A percentile compares a stretch with the other conserved stretches of the same genome.
Conservation (phyloP, 2,888 invertebrate species). For the Cerceris rybyensis region DNA sequence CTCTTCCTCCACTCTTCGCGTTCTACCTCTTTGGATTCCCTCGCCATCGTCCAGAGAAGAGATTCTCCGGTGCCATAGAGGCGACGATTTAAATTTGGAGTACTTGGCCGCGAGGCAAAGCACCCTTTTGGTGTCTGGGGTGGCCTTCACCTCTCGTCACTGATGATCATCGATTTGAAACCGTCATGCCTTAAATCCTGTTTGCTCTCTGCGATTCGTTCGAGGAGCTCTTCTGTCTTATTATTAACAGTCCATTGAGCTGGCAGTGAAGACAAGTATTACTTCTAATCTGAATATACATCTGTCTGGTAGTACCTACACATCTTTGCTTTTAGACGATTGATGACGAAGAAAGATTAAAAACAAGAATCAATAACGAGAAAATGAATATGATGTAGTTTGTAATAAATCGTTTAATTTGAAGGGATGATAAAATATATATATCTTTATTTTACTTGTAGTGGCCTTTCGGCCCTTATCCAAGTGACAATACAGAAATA, state of each 20-base stretch:
- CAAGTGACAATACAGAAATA: too few species aligned
- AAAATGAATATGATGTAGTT: too few species aligned
- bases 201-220: background rate
- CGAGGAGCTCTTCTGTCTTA: constrained; percentile 9
- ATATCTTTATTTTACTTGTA: too few species aligned
- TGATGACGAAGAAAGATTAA: too few species aligned
- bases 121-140: constrained; percentile 39
- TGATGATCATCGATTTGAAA: constrained; percentile 48
- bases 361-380: too few species aligned
- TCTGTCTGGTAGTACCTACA: too few species aligned
- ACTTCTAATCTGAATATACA: too few species aligned
- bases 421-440: too few species aligned
- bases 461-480: too few species aligned
- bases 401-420: too few species aligned
- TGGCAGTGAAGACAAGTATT: too few species aligned
- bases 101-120: constrained; percentile 51
- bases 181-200: constrained; percentile 27
- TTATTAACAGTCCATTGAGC: background rate
- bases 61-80: constrained; percentile 57
- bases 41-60: constrained; percentile 63
- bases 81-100: constrained; percentile 67
- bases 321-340: too few species aligned
- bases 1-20: constrained; percentile 40
- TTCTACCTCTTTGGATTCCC: constrained; percentile 54
- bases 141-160: constrained; percentile 40